phyloP scores from a whole-genome alignment of 2,113 vertebrate genomes.

The Neogale vison region DNA sequence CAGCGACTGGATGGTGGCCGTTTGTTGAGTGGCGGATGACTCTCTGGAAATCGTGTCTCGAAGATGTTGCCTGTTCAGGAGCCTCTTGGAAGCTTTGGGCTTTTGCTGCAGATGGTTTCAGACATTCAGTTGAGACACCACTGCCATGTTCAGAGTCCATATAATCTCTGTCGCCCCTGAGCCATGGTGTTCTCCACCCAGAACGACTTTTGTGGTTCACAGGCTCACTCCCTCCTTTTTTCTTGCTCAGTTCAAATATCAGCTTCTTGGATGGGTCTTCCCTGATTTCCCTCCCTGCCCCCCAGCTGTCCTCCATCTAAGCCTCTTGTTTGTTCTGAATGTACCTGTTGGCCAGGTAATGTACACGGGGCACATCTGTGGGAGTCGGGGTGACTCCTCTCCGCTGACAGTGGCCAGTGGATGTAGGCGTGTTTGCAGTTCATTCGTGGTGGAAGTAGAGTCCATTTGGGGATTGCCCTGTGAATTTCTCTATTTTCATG shows the following conservation, averaged over 20 bases:
- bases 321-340: background rate
- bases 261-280: background rate
- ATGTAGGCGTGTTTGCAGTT: too few species aligned
- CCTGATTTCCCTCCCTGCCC: background rate
- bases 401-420: accelerated
- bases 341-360: background rate
- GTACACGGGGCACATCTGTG: background rate
- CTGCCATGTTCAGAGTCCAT: background rate
- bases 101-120: background rate
- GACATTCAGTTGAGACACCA: background rate
- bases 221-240: background rate
- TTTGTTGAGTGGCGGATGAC: background rate
- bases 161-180: background rate
- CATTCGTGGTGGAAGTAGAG: background rate
- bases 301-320: background rate
- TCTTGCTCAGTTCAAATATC: background rate
- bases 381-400: background rate
- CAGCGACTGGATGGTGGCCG: accelerated
- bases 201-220: background rate
- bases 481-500: background rate
- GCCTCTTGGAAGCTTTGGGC: background rate
- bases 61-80: background rate
- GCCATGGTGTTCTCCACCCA: background rate
- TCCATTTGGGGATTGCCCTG: background rate
- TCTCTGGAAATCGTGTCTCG: background rate